phyloP scores from a whole-genome alignment of 1,140 invertebrate species.

The Scylla paramamosain region DNA sequence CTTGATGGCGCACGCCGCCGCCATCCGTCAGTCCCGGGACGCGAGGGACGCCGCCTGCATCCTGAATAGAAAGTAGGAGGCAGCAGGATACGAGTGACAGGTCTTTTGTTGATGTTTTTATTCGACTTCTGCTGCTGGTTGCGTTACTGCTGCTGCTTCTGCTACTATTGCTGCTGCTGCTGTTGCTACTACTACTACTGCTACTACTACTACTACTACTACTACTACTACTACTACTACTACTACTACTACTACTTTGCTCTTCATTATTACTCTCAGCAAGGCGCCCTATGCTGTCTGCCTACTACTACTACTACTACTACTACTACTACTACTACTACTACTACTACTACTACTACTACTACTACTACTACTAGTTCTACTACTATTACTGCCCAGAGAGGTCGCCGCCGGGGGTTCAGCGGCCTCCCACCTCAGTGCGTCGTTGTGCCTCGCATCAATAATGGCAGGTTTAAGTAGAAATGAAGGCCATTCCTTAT shows the following conservation, averaged over 20 bases:
- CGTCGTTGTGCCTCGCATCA: neutral
- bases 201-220: conserved; percentile 15
- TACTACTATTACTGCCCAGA: neutral
- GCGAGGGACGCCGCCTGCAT: too few relatives aligned
- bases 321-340: conserved; percentile 39
- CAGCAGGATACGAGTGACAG: too few relatives aligned
- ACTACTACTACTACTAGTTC: conserved; percentile 26
- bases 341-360: conserved; percentile 40
- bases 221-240: neutral
- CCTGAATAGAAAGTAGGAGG: too few relatives aligned
- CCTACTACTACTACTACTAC: conserved; percentile 39
- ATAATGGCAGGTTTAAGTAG: neutral
- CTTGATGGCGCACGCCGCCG: too few relatives aligned
- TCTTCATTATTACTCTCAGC: neutral
- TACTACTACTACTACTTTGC: neutral
- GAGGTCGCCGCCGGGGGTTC: too few relatives aligned
- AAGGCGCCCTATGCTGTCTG: neutral
- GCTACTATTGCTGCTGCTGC: neutral
- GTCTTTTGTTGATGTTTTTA: too few relatives aligned
- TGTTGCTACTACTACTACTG: neutral
- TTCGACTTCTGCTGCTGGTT: neutral
- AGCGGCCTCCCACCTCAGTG: too few relatives aligned
- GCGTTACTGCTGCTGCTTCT: neutral
- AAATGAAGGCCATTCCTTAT: neutral
- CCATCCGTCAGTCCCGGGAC: too few relatives aligned